Evolutionary conservation across 2,888 invertebrate species (phyloP).

Genomic region (Tiphia femorata): DNA sequence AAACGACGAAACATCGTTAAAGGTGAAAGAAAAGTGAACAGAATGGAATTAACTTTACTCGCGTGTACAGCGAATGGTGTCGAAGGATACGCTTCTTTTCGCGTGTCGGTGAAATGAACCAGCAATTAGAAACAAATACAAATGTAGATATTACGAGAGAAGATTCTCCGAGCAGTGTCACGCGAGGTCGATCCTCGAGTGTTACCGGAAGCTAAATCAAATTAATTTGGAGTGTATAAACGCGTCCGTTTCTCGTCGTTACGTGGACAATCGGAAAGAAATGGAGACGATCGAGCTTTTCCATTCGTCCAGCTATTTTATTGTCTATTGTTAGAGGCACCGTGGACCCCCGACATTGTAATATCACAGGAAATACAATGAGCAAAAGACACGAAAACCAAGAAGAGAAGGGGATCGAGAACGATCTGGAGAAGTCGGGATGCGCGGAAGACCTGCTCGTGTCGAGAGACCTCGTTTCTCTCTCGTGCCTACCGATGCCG

Average conservation of each 20-base stretch:
- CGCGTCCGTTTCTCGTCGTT: conserved; percentile 9
- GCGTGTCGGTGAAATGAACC: too few relatives aligned
- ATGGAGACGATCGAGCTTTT: background rate
- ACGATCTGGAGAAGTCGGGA: conserved; percentile 16
- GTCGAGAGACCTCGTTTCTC: conserved; percentile 33
- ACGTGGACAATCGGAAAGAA: background rate
- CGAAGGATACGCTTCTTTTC: too few relatives aligned
- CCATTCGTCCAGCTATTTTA: background rate
- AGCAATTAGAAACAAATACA: too few relatives aligned
- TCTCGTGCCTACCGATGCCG: conserved; percentile 35
- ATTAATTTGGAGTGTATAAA: conserved; percentile 48
- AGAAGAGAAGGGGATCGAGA: background rate
- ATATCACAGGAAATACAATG: conserved; percentile 4
- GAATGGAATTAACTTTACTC: too few relatives aligned
- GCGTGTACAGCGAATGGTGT: too few relatives aligned
- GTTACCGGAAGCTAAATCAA: conserved; percentile 44
- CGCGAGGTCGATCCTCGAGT: too few relatives aligned
- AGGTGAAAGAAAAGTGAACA: too few relatives aligned
- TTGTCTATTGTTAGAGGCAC: background rate
- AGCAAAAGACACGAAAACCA: conserved; percentile 13
- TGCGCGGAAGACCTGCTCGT: conserved; percentile 35
- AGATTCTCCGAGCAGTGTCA: too few relatives aligned
- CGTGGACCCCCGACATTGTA: background rate
- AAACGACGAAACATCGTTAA: too few relatives aligned
- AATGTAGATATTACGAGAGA: too few relatives aligned